Percentiles rank a stretch among this genome's conserved stretches.
Evolutionary conservation across 2,113 vertebrate species (phyloP).

Genomic region (Lichenostomus cassidix): DNA sequence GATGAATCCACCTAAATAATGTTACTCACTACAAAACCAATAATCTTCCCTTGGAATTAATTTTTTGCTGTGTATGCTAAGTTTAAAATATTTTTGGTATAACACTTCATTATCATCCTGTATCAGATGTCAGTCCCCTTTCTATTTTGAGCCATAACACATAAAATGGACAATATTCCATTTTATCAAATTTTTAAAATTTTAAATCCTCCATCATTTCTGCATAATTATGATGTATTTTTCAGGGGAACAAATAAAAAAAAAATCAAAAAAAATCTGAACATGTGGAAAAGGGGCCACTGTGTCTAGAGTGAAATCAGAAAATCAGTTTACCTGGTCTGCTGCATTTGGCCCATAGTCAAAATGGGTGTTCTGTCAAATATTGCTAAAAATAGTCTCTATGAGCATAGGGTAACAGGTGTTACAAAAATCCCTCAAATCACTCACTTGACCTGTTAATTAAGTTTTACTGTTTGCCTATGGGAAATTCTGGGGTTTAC

Average conservation of each 20-base stretch:
- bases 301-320: neutral
- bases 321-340: neutral
- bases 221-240: neutral
- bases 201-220: neutral
- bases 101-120: neutral
- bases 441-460: constrained; percentile 47
- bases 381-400: neutral
- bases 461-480: constrained; percentile 68
- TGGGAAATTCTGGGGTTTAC: constrained; percentile 31
- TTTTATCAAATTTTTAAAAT: neutral
- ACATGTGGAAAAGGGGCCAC: neutral
- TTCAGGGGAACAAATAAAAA: neutral
- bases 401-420: constrained; percentile 45
- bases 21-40: accelerated
- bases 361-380: neutral
- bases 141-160: neutral
- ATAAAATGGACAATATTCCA: neutral
- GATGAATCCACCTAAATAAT: neutral
- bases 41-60: neutral
- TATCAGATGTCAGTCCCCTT: neutral
- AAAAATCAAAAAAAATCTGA: too few relatives aligned
- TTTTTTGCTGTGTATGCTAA: neutral
- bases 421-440: constrained; percentile 54
- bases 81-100: neutral
- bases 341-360: neutral